Conservation (phyloP, 1,140 invertebrate species). For the Conus betulinus region DNA sequence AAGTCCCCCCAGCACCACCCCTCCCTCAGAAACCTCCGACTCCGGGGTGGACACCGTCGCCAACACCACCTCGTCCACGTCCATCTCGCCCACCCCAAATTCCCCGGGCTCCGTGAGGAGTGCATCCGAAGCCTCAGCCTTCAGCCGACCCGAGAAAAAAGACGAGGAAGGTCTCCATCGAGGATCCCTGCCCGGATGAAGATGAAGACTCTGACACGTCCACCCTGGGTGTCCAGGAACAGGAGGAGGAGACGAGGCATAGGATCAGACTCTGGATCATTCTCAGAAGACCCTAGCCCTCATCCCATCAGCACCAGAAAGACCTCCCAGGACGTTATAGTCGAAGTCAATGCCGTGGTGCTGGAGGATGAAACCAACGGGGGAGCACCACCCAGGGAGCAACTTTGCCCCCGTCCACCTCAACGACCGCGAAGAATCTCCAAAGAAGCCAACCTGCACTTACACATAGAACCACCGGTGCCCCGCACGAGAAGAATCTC, state of each 20-base stretch:
- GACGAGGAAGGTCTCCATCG: not conserved
- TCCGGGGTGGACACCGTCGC: not conserved
- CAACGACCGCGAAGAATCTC: not conserved
- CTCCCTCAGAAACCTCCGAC: constrained; percentile 13
- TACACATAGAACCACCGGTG: not conserved
- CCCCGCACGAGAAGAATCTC: constrained; percentile 5
- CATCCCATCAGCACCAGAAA: not conserved
- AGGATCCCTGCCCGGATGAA: not conserved
- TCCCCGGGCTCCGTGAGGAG: not conserved
- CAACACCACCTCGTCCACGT: not conserved
- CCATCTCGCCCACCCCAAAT: not conserved
- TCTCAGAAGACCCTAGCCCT: not conserved
- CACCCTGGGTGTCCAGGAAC: constrained; percentile 3
- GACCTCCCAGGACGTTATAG: not conserved
- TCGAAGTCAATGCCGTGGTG: not conserved
- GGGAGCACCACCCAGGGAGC: not conserved
- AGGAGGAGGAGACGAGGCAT: not conserved
- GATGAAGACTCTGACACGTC: not conserved
- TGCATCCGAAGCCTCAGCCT: not conserved
- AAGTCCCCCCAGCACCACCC: not conserved
- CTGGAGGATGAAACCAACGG: not conserved
- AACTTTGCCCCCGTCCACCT: not conserved
- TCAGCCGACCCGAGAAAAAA: not conserved
- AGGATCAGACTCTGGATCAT: not conserved
- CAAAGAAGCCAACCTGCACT: not conserved